These are phyloP conservation scores for Engraulis encrasicolus DNA, from an alignment of 2,113 vertebrate genomes.

Conservation along the genomic window DNA sequence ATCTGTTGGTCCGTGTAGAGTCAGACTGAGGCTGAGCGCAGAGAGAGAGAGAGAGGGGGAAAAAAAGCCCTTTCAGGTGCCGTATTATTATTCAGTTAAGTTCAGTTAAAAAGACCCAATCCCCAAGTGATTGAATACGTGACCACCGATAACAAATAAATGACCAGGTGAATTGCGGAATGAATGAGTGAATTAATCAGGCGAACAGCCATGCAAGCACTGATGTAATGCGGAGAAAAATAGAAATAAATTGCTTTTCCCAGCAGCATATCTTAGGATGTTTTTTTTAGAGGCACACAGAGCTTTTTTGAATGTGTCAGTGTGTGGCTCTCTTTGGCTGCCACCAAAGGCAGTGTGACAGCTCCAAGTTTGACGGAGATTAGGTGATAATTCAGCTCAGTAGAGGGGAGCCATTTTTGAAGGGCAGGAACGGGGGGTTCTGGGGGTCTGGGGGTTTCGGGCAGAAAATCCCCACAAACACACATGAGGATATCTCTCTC, in stretches of 20 bases:
- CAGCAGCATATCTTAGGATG: not conserved
- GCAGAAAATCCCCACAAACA: constrained; percentile 4
- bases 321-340: not conserved
- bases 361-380: not conserved
- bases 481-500: not conserved
- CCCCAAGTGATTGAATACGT: not conserved
- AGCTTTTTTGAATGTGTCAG: not conserved
- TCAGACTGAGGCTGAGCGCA: no score
- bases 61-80: not conserved
- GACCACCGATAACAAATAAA: not conserved
- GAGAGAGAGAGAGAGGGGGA: not conserved
- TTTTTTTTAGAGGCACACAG: not conserved
- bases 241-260: not conserved
- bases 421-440: no score
- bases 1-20: not conserved
- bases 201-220: not conserved
- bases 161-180: not conserved
- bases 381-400: constrained; percentile 8
- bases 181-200: no score
- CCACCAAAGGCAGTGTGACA: constrained; percentile 11
- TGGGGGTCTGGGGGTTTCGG: not conserved
- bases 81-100: not conserved
- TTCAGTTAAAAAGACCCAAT: not conserved
- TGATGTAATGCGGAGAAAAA: not conserved
- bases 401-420: not conserved